Evolutionary conservation across 2,797 vertebrate genomes (phyloP).

Genomic region (Balearica regulorum): DNA sequence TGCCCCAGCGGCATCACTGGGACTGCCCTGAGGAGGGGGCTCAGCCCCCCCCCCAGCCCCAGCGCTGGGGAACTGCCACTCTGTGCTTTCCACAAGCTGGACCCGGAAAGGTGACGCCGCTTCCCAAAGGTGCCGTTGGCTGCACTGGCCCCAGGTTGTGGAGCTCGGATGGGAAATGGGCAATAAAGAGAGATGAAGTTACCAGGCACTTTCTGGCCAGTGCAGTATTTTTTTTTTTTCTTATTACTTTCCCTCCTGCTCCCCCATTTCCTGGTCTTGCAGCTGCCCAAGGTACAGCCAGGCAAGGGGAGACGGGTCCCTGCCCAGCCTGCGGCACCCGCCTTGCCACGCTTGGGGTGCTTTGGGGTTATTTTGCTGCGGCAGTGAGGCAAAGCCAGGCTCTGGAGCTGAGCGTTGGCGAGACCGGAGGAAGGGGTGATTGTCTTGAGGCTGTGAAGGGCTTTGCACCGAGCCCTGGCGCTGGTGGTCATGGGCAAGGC

Average conservation of each 20-base stretch:
- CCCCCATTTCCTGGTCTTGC: neutral
- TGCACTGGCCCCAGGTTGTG: neutral
- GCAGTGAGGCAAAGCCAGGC: no score
- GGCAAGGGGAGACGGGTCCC: neutral
- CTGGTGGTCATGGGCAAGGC: accelerated
- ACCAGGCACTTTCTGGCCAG: neutral
- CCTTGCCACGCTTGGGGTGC: accelerated
- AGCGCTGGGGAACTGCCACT: neutral
- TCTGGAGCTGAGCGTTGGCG: accelerated
- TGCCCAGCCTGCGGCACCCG: neutral
- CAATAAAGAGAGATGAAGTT: conserved; percentile 20
- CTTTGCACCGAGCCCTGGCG: neutral
- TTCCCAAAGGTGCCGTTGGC: neutral
- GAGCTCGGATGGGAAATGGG: neutral
- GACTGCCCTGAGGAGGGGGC: neutral
- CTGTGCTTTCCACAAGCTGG: neutral
- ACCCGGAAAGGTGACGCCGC: accelerated
- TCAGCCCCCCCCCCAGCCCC: neutral
- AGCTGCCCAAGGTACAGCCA: neutral
- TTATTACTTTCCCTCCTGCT: no score
- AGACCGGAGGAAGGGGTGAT: accelerated
- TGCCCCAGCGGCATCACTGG: neutral
- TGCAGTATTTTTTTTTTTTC: no score
- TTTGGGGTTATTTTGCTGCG: no score
- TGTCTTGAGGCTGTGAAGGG: neutral